Evolutionary conservation across 1,140 invertebrate species (phyloP), one percentile per base, ranked within the genome.

Genomic region (Leptinotarsa texana): DNA sequence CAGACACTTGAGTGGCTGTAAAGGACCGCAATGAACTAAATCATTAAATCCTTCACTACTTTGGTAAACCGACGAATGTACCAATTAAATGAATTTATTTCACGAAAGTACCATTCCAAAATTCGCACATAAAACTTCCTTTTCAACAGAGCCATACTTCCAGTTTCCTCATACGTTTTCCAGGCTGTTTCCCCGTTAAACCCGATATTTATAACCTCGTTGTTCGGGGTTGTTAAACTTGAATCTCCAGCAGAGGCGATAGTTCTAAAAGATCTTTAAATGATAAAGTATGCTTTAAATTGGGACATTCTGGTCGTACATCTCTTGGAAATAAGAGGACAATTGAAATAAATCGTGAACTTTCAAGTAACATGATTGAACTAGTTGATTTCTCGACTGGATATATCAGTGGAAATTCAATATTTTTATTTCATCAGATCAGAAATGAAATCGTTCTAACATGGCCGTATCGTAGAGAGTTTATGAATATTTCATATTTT

Each of bases 181-280:
- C 51, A 57, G 17, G 15, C 4, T 57, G 51, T 57, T 57, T 57
- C n/a, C 51, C 15, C 5, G 51, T 18, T 57, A 15, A 57, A 57
- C 15, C 51, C 17, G 51, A 57, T 57, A 57, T 57, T 57, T 57
- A 57, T 57, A 13, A 57, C 51, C 15, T n/a, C 51, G 17, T 57
- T 57, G 17, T 57, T 57, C 17, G n/a, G 51, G 51, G 51, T 57
- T 57, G 51, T 57, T 57, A 57, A 57, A 57, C 51, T 57, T 57
- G 51, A 18, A 57, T 57, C 4, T 57, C 17, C 51, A 57, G 51
- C n/a, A 57, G 51, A 57, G 51, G 51, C 51, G 51, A 57, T 57
- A 57, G 51, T 57, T 57, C 51, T 57, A 4, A n/a, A 57, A 18
- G 51, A 57, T 5, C 51, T 57, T 57, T 13, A 57, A 18, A 57